Evolutionary conservation across 2,797 vertebrate genomes (phyloP).

Genomic region (Tachyglossus aculeatus): DNA sequence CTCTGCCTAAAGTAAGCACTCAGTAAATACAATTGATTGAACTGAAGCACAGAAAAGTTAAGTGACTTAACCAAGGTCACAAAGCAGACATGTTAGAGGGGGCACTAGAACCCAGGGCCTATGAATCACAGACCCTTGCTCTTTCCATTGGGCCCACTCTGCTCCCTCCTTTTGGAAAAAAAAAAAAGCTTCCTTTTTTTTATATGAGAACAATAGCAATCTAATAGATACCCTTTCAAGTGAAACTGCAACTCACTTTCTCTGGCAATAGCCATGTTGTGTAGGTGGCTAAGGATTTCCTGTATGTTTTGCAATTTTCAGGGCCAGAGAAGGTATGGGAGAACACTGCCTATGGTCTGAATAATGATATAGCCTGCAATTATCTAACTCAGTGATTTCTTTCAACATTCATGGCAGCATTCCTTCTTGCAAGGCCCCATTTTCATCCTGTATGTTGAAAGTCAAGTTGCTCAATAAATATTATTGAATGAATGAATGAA

Average conservation of each 20-base stretch:
- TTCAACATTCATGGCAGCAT: neutral
- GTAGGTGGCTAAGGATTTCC: conserved; percentile 54
- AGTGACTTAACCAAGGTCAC: too few relatives aligned
- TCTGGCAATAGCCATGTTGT: conserved; percentile 20
- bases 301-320: conserved; percentile 48
- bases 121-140: too few relatives aligned
- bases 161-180: too few relatives aligned
- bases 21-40: too few relatives aligned
- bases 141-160: too few relatives aligned
- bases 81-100: too few relatives aligned
- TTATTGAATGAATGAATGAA: too few relatives aligned
- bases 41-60: too few relatives aligned
- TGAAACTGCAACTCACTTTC: conserved; percentile 44
- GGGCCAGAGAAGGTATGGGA: conserved; percentile 4
- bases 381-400: neutral
- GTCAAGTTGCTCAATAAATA: too few relatives aligned
- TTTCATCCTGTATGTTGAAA: neutral
- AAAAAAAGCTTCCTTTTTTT: too few relatives aligned
- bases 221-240: conserved; percentile 46
- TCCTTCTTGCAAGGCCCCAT: neutral
- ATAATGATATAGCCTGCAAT: neutral
- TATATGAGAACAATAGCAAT: neutral
- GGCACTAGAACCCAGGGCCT: too few relatives aligned
- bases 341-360: neutral
- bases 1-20: too few relatives aligned